Base-by-base conservation (phyloP, 2,888 invertebrate species). In the Didymodactylos carnosus region DNA sequence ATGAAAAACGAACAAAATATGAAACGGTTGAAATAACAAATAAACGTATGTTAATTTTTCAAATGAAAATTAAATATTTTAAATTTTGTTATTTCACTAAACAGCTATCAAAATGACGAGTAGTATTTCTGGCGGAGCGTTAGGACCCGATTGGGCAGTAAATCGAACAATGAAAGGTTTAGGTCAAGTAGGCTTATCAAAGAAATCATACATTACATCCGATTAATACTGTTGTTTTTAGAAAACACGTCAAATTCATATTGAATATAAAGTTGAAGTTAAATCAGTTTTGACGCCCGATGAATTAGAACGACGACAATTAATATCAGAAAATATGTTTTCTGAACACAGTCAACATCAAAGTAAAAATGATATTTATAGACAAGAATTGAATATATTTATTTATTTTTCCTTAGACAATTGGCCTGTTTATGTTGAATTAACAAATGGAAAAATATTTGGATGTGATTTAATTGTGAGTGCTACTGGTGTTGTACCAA, bases 401-500 rank as follows among this genome's bases (percentile, higher is more conserved):
- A 16, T 43, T 43, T 43, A 43, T 43, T 16, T 16, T 43, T 43
- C 16, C 13, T n/a, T n/a, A 70, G 77, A 75, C 41, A 75, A 78
- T 1, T 89, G 88, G 87, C 88, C 90, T 19, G 85, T 93, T 35
- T 87, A 87, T 82, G 88, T 91, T 3, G 84, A 86, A 77, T 84
- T 97, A 62, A 88, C 88, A 1, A 91, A 90, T 84, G 89, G 88
- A 0, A 87, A 87, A 80, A 82, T 86, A 14, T 85, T 90, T 78
- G 86, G 88, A 19, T 91, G 92, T 85, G 94, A 98, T 85, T 88
- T 97, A 80, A 85, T 98, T 39, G 88, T 99, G 75, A 94, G 94
- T 76, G 98, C 97, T 0, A 97, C 93, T 62, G 98, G 98, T 23
- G 95, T 98, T 0, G 84, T 85, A 3, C 86, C 87, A 10, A 79